Conservation (phyloP, 2,888 invertebrate genomes). For the Cryptus armator region DNA sequence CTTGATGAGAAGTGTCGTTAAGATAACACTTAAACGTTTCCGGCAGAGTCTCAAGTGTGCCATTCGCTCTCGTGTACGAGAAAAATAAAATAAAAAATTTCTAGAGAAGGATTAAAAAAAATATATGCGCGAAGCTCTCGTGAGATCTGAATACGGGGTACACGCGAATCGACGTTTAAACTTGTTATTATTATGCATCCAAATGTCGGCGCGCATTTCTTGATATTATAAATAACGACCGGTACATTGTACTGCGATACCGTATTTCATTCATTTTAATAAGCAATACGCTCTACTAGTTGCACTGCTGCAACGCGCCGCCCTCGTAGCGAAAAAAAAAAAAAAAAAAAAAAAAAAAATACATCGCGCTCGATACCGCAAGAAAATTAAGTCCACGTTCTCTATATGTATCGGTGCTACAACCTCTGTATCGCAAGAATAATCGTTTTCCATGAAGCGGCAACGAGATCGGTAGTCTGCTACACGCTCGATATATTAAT, state of each 20-base stretch:
- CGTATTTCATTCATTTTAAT: slow-evolving; percentile 10
- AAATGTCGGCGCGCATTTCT: background rate
- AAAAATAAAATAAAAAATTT: background rate
- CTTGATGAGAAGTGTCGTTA: background rate
- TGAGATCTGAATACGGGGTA: background rate
- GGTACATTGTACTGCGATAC: slow-evolving; percentile 3
- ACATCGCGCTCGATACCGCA: background rate
- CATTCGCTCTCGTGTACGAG: slow-evolving; percentile 3
- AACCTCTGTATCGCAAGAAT: background rate
- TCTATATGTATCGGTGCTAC: background rate
- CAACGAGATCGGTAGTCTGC: slow-evolving; percentile 2
- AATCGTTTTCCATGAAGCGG: background rate
- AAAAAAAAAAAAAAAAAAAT: background rate
- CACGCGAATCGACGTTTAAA: background rate
- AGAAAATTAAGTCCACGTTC: slow-evolving; percentile 33
- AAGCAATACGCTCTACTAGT: slow-evolving; percentile 40
- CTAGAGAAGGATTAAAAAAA: background rate
- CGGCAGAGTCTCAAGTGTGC: background rate
- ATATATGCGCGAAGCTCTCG: background rate
- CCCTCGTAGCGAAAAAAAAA: background rate
- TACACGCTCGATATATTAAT: slow-evolving; percentile 53
- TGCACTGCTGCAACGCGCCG: background rate
- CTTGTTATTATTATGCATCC: background rate
- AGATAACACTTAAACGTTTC: background rate
- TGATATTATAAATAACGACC: slow-evolving; percentile 9